phyloP scores from a whole-genome alignment of 2,888 invertebrate genomes.

The Fabriciana adippe region DNA sequence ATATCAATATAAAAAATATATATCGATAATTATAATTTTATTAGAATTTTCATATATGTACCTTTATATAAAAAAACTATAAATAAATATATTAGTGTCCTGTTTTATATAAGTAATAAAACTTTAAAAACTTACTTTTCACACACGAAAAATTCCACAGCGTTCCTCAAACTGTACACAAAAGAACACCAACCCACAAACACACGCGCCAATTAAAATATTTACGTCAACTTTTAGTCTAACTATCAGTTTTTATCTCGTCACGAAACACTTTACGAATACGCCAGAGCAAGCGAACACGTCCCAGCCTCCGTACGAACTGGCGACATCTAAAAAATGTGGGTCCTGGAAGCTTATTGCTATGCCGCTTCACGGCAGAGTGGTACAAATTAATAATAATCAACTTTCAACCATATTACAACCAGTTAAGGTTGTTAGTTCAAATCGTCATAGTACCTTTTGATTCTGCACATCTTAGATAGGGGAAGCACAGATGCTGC shows the following conservation, averaged over 20 bases:
- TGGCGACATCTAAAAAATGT: conserved; percentile 76
- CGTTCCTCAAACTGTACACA: conserved; percentile 44
- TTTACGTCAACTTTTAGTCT: conserved; percentile 46
- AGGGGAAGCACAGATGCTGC: conserved; percentile 77
- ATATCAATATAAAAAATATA: too few relatives aligned
- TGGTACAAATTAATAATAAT: conserved; percentile 42
- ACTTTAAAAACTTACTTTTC: conserved; percentile 49
- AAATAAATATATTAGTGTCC: too few relatives aligned
- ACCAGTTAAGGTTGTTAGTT: conserved; percentile 34
- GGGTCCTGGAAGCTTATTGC: conserved; percentile 76
- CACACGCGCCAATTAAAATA: conserved; percentile 46
- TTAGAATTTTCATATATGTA: too few relatives aligned
- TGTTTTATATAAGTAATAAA: conserved; percentile 10
- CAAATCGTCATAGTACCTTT: conserved; percentile 42
- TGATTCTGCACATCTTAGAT: conserved; percentile 47
- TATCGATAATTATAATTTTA: too few relatives aligned
- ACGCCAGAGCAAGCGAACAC: conserved; percentile 50
- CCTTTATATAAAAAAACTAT: too few relatives aligned
- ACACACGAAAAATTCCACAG: conserved; percentile 43
- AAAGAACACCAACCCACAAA: conserved; percentile 49
- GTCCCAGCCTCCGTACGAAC: conserved; percentile 65
- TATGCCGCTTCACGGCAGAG: conserved; percentile 63
- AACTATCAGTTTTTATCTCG: conserved; percentile 47
- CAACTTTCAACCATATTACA: conserved; percentile 40
- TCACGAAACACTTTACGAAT: conserved; percentile 56